Evolutionary conservation across 35 echinoderm and acorn worm genomes (phyloP).

Genomic region (Hemicentrotus pulcherrimus): DNA sequence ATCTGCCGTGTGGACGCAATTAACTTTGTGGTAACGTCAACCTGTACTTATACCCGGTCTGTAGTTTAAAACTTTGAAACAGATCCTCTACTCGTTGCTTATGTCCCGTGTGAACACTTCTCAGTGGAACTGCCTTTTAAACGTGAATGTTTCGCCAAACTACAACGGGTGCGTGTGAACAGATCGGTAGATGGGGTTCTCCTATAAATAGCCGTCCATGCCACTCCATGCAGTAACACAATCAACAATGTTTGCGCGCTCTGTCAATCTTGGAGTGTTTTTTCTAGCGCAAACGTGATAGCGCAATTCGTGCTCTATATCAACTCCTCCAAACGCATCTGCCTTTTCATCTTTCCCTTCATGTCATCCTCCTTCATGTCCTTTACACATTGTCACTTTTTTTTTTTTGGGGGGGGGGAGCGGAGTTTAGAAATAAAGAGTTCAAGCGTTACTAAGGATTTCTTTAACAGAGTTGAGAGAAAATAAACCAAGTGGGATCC

Average conservation of each 20-base stretch:
- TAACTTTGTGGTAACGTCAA: no score
- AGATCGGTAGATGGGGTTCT: background rate
- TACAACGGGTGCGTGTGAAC: no score
- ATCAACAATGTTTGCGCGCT: background rate
- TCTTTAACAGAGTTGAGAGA: background rate
- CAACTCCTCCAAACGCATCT: background rate
- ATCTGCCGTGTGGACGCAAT: no score
- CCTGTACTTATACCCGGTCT: no score
- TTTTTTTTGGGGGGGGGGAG: no score
- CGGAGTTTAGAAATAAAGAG: background rate
- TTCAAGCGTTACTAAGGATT: background rate
- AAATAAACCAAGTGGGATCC: no score
- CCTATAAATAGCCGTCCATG: background rate
- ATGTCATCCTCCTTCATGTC: background rate
- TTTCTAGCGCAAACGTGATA: background rate
- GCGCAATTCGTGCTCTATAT: background rate
- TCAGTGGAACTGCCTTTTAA: no score
- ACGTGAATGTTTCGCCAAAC: no score
- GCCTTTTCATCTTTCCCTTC: background rate
- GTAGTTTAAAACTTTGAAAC: no score
- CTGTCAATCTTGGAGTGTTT: background rate
- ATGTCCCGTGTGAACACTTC: no score
- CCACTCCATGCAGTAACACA: background rate
- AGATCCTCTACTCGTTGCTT: no score
- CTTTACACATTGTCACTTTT: background rate